These are phyloP conservation scores for Tetraneura akinire DNA, from an alignment of 1,140 invertebrate genomes.

Conservation along the genomic window DNA sequence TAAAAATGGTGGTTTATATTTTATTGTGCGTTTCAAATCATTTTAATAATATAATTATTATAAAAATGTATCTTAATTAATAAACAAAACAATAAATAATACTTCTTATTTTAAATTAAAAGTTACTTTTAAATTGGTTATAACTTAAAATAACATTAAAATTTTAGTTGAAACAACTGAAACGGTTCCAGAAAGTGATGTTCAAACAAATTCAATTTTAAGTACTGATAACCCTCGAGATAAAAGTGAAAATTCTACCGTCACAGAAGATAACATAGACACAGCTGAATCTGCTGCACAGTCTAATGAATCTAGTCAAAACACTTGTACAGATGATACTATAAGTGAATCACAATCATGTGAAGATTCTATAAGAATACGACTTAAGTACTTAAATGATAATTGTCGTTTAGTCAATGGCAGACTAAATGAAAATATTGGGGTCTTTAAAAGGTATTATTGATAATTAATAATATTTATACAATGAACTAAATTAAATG, in stretches of 20 bases:
- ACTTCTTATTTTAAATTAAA: too few relatives aligned
- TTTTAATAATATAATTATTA: too few relatives aligned
- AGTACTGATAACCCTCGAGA: constrained; percentile 3
- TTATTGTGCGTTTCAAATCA: too few relatives aligned
- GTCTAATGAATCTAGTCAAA: constrained; percentile 21
- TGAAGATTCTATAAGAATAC: constrained; percentile 68
- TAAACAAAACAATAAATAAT: too few relatives aligned
- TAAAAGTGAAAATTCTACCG: constrained; percentile 6
- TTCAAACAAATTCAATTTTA: constrained; percentile 22
- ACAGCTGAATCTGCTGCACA: constrained; percentile 22
- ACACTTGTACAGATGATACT: neutral
- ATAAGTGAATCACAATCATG: constrained; percentile 11
- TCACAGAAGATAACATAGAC: neutral
- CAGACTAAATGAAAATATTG: constrained; percentile 72
- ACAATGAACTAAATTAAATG: neutral
- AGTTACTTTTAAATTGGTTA: neutral
- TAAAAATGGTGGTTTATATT: too few relatives aligned
- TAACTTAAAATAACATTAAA: neutral
- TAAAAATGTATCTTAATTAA: too few relatives aligned
- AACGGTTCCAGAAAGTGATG: constrained; percentile 8
- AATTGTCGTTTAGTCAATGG: constrained; percentile 79
- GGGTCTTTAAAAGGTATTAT: constrained; percentile 82
- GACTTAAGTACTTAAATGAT: constrained; percentile 85
- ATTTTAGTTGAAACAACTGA: constrained; percentile 32
- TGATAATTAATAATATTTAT: neutral